Evolutionary conservation across 1,140 invertebrate species (phyloP), one percentile per base, ranked within the genome.

Genomic region (Tetranychus cinnabarinus): DNA sequence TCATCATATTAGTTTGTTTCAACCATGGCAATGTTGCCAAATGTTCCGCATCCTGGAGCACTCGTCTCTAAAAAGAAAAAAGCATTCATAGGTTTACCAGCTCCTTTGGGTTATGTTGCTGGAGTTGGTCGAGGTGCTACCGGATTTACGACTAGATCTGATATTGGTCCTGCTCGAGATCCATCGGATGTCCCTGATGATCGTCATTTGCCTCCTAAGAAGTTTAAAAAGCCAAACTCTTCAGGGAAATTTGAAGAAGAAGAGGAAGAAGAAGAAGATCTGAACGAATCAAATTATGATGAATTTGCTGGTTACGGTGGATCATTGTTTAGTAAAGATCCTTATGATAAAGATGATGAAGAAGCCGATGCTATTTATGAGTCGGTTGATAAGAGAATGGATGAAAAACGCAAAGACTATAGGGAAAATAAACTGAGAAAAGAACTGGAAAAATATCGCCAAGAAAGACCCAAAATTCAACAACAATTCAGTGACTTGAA

Each of bases 201-300:
- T 70, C 78, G 90, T 56, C 91, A 97, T 78, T 89, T 91, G 3
- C 88, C 88, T 46, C 90, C 91, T 39, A 65, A 67, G 50, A 64
- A 66, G 54, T 54, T 56, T 3, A 63, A 59, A 35, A 64, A 45
- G 84, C 81, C 48, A 10, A 23, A 15, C 1, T 3, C 15, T 3
- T 13, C 15, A 10, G 34, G 23, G 7, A 63, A 93, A 71, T 91
- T 91, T 67, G 83, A 87, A 65, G 88, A 97, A 66, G 91, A 91
- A 67, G 87, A 96, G 69, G 90, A 97, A 68, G 89, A 92, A 68
- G 90, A 96, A 70, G 91, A 96, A 76, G 93, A 98, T 77, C 80
- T 98, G 61, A 99, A 98, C 75, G 96, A 99, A 74, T 91, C 91
- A 7, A 99, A 99, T 76, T 99, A 93, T 78, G 96, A 99, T 78